Evolutionary conservation across 2,888 invertebrate species (phyloP), one percentile per base, ranked within the genome.

Genomic region (Drosophila demipolita): DNA sequence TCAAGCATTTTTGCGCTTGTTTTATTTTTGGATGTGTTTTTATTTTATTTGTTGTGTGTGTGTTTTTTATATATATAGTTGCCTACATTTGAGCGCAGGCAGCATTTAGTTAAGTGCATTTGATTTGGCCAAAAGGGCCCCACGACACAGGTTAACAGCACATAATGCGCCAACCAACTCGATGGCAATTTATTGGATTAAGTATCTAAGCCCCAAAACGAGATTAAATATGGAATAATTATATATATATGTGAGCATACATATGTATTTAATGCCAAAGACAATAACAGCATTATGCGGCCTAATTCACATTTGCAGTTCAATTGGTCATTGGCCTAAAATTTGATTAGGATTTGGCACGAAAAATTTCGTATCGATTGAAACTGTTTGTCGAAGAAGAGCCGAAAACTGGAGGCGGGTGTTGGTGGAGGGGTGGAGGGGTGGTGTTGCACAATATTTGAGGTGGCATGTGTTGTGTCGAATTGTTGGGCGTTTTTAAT

Each of bases 51-150:
- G 17, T 38, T 23, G 23, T 15, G 45, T 23, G 45, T 15, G 23
- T 23, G 49, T 59, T 42, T 62, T 26, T 26, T 50, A 62, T 54
- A 61, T 67, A 29, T 29, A 6, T 29, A 29, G 76, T 71, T 64
- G 86, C 75, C 78, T 74, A 74, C 82, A 66, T 77, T 66, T 69
- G 40, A 58, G 80, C 54, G 71, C 66, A 71, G 75, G 69, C 66
- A 74, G 75, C 79, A 77, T 88, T 88, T 83, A 79, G 84, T 82
- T 87, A 87, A 87, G 87, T 87, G 87, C 87, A 78, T 87, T 87
- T 89, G 87, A 88, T 89, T 84, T 86, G 65, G 48, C 52, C 62
- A 38, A 65, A 73, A 71, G 63, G 52, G 72, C 65, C 77, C 75
- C 75, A 42, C 60, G 75, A 65, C 75, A 71, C 73, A 77, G 69